Base-by-base conservation (phyloP, 2,888 invertebrate genomes). In the Harpalus rufipes region DNA sequence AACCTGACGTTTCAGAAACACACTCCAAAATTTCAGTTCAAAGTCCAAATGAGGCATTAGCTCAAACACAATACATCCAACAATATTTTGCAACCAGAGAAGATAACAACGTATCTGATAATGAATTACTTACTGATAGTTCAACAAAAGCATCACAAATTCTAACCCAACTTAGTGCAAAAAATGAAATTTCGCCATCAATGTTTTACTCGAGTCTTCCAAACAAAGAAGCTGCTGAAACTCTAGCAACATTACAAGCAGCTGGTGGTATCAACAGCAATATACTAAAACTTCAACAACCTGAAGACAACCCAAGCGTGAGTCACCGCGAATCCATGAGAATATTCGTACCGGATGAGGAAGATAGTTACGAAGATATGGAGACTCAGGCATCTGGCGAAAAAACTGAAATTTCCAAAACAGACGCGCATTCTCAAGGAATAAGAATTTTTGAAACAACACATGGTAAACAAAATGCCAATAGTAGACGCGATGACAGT, bases 221-320 rank as follows among this genome's bases (percentile, higher is more conserved):
- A 12, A 94, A 93, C 86, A 92, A 93, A 25, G 93, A 94, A 89
- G 93, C 93, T 0, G 94, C 94, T 10, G 94, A 94, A 74, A 92
- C 93, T 44, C 88, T 94, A 84, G 93, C 93, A 0, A 92, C 94
- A 85, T 90, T 93, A 0, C 93, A 94, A 86, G 93, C 93, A 79
- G 92, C 93, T 14, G 92, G 93, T 72, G 92, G 93, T 88, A 90
- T 92, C 1, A 92, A 92, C 81, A 91, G 90, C 76, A 89, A 88
- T 86, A 88, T 72, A 87, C 89, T 88, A 63, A 88, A 88, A 85
- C 89, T 89, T 41, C 86, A 87, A 12, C 85, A 88, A 63, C 32
- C 72, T 12, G 88, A 84, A 86, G 89, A 88, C 86, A 88, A 87
- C 89, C 87, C 86, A 91, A 89, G 88, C 88, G 74, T 89, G 92